A percentile compares a stretch with the other conserved stretches of the same genome.
phyloP scores from a whole-genome alignment of 2,888 invertebrate species.

The Dorcus hopei region DNA sequence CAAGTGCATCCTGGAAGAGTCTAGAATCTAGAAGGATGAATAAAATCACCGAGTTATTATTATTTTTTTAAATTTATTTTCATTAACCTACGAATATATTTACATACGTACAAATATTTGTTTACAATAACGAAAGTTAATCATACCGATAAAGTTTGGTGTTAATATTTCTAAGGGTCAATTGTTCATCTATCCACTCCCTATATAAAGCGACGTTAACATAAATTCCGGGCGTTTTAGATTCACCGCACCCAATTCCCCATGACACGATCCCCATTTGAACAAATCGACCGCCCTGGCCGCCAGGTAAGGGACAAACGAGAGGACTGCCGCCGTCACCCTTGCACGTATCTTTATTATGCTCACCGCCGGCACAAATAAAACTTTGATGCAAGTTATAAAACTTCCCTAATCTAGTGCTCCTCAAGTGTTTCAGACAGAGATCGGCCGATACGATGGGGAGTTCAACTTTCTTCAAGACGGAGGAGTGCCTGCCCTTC shows the following conservation, averaged over 20 bases:
- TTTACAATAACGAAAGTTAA: not conserved
- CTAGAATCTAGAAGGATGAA: too few species aligned
- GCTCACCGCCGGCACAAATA: constrained; percentile 53
- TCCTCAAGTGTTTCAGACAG: constrained; percentile 24
- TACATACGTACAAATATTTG: not conserved
- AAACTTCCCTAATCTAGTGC: constrained; percentile 44
- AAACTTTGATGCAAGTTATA: constrained; percentile 55
- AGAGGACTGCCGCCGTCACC: constrained; percentile 66
- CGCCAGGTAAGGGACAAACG: constrained; percentile 63
- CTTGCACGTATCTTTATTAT: constrained; percentile 31
- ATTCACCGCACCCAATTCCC: constrained; percentile 76
- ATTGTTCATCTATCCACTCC: constrained; percentile 59
- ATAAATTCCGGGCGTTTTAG: constrained; percentile 70
- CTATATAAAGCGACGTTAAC: constrained; percentile 64
- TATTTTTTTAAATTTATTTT: too few species aligned
- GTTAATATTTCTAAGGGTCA: constrained; percentile 17
- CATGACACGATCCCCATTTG: constrained; percentile 74
- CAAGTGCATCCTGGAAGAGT: too few species aligned
- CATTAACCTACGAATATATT: not conserved
- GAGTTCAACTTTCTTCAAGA: constrained; percentile 29
- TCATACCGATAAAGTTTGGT: not conserved
- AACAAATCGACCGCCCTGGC: constrained; percentile 48
- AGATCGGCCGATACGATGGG: constrained; percentile 25
- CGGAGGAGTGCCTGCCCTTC: constrained; percentile 24
- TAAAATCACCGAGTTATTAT: too few species aligned